Evolutionary conservation across 2,113 vertebrate species (phyloP), one percentile per base, ranked within the genome.

Genomic region (Peromyscus maniculatus): DNA sequence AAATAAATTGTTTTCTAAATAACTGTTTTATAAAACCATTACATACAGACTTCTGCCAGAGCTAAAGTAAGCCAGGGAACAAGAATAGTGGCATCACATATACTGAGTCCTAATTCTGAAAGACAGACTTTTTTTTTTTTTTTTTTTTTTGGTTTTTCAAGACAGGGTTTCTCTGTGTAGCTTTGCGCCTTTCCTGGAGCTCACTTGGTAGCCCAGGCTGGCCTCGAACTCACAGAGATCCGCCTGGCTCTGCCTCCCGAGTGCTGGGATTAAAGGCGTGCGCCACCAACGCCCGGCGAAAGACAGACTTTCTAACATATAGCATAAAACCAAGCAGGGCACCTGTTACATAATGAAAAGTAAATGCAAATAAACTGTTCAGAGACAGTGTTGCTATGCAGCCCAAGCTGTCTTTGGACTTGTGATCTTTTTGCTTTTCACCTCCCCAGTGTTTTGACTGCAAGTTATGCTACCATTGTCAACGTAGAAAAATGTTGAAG

Each of bases 71-170:
- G 71, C 86, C 46, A 93, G 13, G 59, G 57, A 95, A 33, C 39
- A 97, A 97, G 6, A 75, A 6, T 79, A 75, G 10, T 79, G 19
- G 94, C 31, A 94, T 49, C 77, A 78, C 12, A 90, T 87, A n/a
- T 72, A 49, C 3, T 74, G 43, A 95, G 33, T 84, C 16, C n/a
- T 89, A 74, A 96, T 93, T 97, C 72, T 87, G 31, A 96, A 96
- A 79, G 36, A 71, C 52, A 97, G 16, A 3, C 36, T 94, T 89
- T 71, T n/a, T n/a, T n/a, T n/a, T n/a, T n/a, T n/a, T n/a, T n/a
- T n/a, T n/a, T n/a, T n/a, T n/a, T n/a, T n/a, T n/a, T n/a, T n/a
- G n/a, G n/a, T n/a, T n/a, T n/a, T n/a, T n/a, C n/a, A n/a, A n/a
- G n/a, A n/a, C n/a, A n/a, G n/a, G n/a, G n/a, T n/a, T n/a, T n/a